phyloP scores from a whole-genome alignment of 2,888 invertebrate species.

The Nephrotoma guestfalica region DNA sequence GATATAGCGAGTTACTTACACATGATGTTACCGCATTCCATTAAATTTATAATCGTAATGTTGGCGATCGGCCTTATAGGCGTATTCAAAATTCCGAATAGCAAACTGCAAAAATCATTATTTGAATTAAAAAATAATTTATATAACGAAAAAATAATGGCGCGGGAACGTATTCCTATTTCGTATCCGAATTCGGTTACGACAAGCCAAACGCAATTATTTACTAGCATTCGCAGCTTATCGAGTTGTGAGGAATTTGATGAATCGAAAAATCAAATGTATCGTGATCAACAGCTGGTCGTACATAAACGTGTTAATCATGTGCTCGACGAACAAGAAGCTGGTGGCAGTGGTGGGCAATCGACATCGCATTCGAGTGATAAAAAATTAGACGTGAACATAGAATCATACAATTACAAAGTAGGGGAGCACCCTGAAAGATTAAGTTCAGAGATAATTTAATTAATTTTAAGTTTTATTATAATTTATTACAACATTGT shows the following conservation, averaged over 20 bases:
- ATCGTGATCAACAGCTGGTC: neutral
- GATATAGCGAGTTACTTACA: neutral
- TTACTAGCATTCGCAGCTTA: neutral
- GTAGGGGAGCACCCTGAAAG: neutral
- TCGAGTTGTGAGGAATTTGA: neutral
- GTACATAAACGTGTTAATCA: neutral
- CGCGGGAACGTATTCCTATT: neutral
- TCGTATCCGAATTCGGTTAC: neutral
- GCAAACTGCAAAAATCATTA: neutral
- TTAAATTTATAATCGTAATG: neutral
- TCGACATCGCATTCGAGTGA: neutral
- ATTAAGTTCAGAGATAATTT: neutral
- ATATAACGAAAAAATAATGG: neutral
- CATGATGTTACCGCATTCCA: neutral
- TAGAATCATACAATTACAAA: neutral
- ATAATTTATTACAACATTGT: neutral
- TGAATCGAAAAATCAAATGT: neutral
- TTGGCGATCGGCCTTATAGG: neutral
- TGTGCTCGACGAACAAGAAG: neutral
- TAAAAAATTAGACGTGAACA: neutral
- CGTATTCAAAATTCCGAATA: neutral
- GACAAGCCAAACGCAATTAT: neutral
- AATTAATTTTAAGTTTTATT: neutral
- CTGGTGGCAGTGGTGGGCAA: neutral
- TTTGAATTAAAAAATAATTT: neutral